Conservation (phyloP, 2,797 vertebrate genomes). For the Hafferia zeledoni region DNA sequence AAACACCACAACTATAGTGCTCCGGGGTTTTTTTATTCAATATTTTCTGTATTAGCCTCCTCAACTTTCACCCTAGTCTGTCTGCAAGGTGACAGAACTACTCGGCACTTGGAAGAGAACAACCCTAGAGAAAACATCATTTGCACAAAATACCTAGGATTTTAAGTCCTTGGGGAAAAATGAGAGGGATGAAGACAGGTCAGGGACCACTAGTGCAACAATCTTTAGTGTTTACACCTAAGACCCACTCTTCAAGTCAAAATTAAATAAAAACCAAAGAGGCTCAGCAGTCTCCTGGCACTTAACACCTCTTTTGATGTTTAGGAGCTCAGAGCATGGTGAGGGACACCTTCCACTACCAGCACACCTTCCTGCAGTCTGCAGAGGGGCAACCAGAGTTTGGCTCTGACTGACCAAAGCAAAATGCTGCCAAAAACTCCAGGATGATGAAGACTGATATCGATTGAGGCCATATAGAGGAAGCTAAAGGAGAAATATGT, state of each 20-base stretch:
- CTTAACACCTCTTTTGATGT: not conserved
- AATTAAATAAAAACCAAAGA: not conserved
- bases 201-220: not conserved
- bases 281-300: fast-evolving
- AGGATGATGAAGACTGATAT: not conserved
- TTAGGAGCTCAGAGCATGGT: fast-evolving
- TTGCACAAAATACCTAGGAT: not conserved
- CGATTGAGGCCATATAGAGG: not conserved
- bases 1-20: not conserved
- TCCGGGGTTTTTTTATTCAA: not conserved
- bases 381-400: not conserved
- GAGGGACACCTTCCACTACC: not conserved
- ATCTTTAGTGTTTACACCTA: not conserved
- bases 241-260: not conserved
- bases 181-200: not conserved
- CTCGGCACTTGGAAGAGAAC: not conserved
- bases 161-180: not conserved
- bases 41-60: not conserved
- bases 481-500: not conserved
- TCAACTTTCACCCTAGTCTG: not conserved
- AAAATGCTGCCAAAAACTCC: not conserved
- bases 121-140: not conserved
- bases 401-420: not conserved
- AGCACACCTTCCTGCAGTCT: not conserved
- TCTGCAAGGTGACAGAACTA: not conserved